Conservation (phyloP, 2,113 vertebrate species). For the Phalacrocorax aristotelis region DNA sequence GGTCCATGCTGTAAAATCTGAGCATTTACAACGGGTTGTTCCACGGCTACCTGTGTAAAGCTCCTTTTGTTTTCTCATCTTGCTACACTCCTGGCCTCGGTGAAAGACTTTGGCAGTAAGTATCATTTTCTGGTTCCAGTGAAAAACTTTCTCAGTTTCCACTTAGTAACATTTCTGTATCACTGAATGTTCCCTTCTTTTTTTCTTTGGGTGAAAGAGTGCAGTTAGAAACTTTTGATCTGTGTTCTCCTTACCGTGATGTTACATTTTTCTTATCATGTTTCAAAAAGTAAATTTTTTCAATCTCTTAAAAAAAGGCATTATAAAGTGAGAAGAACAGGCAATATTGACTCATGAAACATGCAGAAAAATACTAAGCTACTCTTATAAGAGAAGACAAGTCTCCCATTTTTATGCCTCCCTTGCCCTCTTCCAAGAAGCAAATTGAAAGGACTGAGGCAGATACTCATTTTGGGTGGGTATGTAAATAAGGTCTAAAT, state of each 20-base stretch:
- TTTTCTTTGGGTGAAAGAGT: neutral
- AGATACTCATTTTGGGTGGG: neutral
- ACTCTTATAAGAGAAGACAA: neutral
- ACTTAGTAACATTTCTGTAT: neutral
- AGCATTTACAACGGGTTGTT: neutral
- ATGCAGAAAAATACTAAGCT: neutral
- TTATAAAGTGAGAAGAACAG: neutral
- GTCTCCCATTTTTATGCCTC: neutral
- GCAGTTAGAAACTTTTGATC: neutral
- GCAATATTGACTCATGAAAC: neutral
- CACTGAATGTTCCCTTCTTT: neutral
- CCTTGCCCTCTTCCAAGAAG: neutral
- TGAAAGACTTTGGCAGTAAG: neutral
- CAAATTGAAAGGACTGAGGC: neutral
- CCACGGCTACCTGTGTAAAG: neutral
- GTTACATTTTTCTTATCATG: neutral
- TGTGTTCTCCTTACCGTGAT: neutral
- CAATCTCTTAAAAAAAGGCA: neutral
- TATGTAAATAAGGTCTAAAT: neutral
- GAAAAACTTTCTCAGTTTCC: slow-evolving; percentile 22
- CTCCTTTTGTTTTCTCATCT: neutral
- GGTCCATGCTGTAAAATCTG: neutral
- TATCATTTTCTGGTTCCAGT: neutral
- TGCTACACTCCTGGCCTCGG: neutral
- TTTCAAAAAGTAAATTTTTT: neutral